phyloP scores from a whole-genome alignment of 2,113 vertebrate genomes.

The Bothrops jararaca region DNA sequence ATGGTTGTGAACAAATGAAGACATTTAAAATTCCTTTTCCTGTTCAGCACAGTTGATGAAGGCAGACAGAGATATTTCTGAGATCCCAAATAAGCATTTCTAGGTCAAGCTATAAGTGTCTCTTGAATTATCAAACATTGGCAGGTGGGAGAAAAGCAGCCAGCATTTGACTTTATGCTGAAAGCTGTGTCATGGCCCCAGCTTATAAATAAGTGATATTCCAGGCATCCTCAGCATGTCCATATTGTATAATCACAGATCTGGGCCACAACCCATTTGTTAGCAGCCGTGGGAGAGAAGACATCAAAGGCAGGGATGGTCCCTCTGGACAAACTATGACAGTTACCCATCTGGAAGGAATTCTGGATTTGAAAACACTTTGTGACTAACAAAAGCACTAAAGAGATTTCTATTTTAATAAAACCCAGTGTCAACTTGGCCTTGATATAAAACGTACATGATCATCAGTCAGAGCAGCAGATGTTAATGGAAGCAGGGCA shows the following conservation, averaged over 20 bases:
- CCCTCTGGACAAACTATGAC: slow-evolving; percentile 36
- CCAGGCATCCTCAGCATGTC: slow-evolving; percentile 37
- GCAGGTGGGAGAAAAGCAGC: slow-evolving; percentile 8
- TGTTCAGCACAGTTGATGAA: neutral
- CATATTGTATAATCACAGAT: slow-evolving; percentile 50
- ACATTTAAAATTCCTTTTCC: too few species aligned
- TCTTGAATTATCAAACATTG: slow-evolving; percentile 4
- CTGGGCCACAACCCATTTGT: slow-evolving; percentile 60
- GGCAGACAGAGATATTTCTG: neutral
- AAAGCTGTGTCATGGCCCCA: slow-evolving; percentile 43
- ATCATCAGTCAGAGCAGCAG: neutral
- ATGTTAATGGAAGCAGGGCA: neutral
- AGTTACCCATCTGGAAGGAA: slow-evolving; percentile 52
- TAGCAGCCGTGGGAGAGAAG: slow-evolving; percentile 47
- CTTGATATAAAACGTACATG: slow-evolving; percentile 18
- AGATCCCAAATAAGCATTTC: neutral
- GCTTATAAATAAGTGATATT: slow-evolving; percentile 59
- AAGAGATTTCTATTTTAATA: slow-evolving; percentile 30
- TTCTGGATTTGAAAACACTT: slow-evolving; percentile 32
- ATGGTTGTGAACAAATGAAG: neutral
- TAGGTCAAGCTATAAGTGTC: slow-evolving; percentile 1
- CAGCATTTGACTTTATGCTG: slow-evolving; percentile 26
- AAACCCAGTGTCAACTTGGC: slow-evolving; percentile 26
- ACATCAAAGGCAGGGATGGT: slow-evolving; percentile 53
- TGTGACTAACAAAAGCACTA: slow-evolving; percentile 46